A percentile compares a stretch with the other conserved stretches of the same genome.
phyloP scores from a whole-genome alignment of 2,888 invertebrate species.

The Lasioglossum leucozonium region DNA sequence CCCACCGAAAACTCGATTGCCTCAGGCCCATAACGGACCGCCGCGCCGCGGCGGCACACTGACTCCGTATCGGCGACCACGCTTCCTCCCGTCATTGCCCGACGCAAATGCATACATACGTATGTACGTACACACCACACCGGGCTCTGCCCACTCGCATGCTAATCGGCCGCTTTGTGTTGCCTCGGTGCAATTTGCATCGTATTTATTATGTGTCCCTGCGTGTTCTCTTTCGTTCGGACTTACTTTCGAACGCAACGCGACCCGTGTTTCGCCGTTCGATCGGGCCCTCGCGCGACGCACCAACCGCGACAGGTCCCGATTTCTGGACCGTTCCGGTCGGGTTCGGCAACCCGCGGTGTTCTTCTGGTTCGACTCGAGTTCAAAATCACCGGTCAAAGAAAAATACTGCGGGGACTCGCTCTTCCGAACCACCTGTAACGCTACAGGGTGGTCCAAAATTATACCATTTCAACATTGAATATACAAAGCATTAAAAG shows the following conservation, averaged over 20 bases:
- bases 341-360: background rate
- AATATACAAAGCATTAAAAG: no score
- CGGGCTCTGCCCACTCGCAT: constrained; percentile 41
- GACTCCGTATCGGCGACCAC: constrained; percentile 72
- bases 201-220: constrained; percentile 48
- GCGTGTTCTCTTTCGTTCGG: constrained; percentile 51
- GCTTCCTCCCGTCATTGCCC: constrained; percentile 58
- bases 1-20: constrained; percentile 81
- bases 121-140: background rate
- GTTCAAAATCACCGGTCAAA: no score
- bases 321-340: background rate
- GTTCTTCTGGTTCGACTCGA: background rate
- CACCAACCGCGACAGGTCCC: background rate
- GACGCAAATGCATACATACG: constrained; percentile 57
- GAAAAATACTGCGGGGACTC: no score
- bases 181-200: constrained; percentile 43
- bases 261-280: background rate
- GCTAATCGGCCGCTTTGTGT: constrained; percentile 50
- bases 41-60: constrained; percentile 79
- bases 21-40: constrained; percentile 82
- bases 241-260: constrained; percentile 49
- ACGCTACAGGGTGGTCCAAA: background rate
- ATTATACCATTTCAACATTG: no score
- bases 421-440: no score
- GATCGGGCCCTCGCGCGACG: background rate